These are phyloP conservation scores for Apostichopus leukothele DNA, from an alignment of 53 echinoderm and acorn worm genomes.

Conservation along the genomic window DNA sequence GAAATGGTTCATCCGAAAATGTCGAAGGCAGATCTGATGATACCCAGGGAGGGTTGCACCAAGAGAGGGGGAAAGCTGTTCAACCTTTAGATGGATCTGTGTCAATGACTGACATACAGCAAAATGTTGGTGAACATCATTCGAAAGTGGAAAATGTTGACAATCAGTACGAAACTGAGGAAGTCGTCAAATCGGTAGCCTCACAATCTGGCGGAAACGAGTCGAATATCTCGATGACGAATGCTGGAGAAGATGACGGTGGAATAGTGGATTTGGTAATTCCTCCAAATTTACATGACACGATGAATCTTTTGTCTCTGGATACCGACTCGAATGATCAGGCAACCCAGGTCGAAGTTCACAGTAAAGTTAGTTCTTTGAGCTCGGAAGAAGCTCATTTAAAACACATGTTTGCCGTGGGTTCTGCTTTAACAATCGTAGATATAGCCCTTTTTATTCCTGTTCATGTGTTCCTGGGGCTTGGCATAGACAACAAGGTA, in stretches of 20 bases:
- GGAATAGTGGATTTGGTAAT: neutral
- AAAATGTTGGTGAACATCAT: no score
- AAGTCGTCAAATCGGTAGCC: no score
- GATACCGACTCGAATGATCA: neutral
- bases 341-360: neutral
- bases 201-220: neutral
- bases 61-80: neutral
- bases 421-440: conserved; percentile 65
- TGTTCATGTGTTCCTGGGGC: conserved; percentile 59
- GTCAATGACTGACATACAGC: no score
- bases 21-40: neutral
- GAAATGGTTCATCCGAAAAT: neutral
- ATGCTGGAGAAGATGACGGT: neutral
- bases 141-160: neutral
- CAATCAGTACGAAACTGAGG: neutral
- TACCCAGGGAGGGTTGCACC: neutral
- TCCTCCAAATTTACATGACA: neutral
- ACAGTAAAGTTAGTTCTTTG: neutral
- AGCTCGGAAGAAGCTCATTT: neutral
- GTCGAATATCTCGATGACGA: neutral
- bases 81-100: neutral
- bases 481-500: neutral
- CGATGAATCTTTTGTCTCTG: neutral
- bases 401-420: conserved; percentile 64
- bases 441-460: conserved; percentile 82